A percentile compares a stretch with the other conserved stretches of the same genome.
Conservation (phyloP, 2,888 invertebrate species). For the Drosophila mettleri region DNA sequence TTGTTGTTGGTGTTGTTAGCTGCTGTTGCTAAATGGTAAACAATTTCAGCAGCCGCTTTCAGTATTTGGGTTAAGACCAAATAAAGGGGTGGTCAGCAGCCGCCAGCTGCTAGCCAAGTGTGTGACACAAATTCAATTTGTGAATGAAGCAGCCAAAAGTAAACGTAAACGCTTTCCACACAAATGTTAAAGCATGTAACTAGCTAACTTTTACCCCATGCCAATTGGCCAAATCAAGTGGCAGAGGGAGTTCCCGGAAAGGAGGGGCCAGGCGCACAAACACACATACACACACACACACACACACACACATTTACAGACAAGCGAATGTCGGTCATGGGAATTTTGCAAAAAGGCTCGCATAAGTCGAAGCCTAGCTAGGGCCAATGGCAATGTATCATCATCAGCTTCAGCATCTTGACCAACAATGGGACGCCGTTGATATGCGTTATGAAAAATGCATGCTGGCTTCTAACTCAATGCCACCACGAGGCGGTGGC, state of each 20-base stretch:
- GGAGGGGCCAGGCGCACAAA: slow-evolving; percentile 1
- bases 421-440: slow-evolving; percentile 62
- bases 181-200: slow-evolving; percentile 13
- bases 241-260: slow-evolving; percentile 14
- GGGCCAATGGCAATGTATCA: slow-evolving; percentile 55
- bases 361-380: slow-evolving; percentile 39
- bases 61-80: slow-evolving; percentile 81
- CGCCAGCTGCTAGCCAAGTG: slow-evolving; percentile 55
- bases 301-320: background rate
- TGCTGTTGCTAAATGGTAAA: slow-evolving; percentile 69
- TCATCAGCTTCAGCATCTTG: slow-evolving; percentile 57
- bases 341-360: slow-evolving; percentile 58
- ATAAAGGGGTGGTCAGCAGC: slow-evolving; percentile 76
- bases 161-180: slow-evolving; percentile 18
- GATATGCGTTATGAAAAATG: slow-evolving; percentile 70
- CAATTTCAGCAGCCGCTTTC: slow-evolving; percentile 63
- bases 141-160: slow-evolving; percentile 74
- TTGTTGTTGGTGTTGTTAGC: slow-evolving; percentile 32
- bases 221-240: slow-evolving; percentile 66
- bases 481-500: slow-evolving; percentile 19
- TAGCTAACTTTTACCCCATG: slow-evolving; percentile 51
- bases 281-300: slow-evolving; percentile 2
- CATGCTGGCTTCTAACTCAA: slow-evolving; percentile 40
- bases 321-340: slow-evolving; percentile 72
- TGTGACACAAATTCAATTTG: slow-evolving; percentile 76